Conservation (phyloP, 2,797 vertebrate species). For the Peromyscus nudipes region DNA sequence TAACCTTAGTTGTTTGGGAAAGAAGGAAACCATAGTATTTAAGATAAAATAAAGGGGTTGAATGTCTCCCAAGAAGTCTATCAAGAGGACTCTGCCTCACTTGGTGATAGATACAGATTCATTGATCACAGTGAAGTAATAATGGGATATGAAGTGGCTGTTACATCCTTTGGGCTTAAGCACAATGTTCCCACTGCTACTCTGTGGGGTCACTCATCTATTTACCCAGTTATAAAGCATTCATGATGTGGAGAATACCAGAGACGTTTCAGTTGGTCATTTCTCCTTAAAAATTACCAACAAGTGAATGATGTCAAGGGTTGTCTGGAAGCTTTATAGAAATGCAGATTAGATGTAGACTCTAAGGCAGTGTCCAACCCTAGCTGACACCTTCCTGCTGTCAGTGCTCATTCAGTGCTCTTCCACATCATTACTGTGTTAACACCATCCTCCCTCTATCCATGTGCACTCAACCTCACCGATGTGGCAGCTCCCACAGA, state of each 20-base stretch:
- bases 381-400: not conserved
- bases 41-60: not conserved
- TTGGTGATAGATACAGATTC: not conserved
- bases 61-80: not conserved
- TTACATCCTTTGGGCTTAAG: not conserved
- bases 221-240: not conserved
- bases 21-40: conserved; percentile 26
- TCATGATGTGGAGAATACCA: not conserved
- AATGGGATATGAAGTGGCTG: not conserved
- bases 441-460: not conserved
- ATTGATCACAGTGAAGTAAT: not conserved
- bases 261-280: not conserved
- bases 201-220: not conserved
- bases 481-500: not conserved
- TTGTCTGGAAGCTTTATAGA: not conserved
- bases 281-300: not conserved
- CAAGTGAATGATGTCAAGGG: not conserved
- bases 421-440: not conserved
- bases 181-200: not conserved
- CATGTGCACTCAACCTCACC: not conserved
- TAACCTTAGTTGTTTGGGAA: conserved; percentile 8
- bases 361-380: not conserved
- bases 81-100: not conserved
- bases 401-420: not conserved
- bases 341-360: not conserved